These are phyloP conservation scores for Ceyx erithaca DNA, from an alignment of 2,797 vertebrate genomes.

Conservation along the genomic window DNA sequence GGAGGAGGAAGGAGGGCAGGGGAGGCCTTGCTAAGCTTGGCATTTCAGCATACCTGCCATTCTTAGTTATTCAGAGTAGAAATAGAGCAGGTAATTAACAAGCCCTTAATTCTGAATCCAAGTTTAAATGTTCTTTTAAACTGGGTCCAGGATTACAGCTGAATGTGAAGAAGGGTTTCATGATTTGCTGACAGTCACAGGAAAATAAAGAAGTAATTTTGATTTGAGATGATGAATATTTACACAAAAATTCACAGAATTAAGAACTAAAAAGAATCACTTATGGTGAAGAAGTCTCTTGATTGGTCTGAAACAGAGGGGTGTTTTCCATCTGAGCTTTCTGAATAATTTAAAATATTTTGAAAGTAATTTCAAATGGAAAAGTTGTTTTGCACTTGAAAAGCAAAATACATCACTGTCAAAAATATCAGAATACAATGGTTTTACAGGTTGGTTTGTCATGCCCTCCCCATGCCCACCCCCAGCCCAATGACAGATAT, in stretches of 20 bases:
- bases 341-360: background rate
- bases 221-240: background rate
- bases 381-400: background rate
- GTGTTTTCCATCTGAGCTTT: background rate
- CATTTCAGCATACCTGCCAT: background rate
- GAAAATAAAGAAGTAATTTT: conserved; percentile 5
- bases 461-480: rapidly evolving
- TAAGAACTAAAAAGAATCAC: background rate
- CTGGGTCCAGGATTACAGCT: background rate
- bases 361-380: background rate
- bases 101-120: background rate
- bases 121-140: conserved; percentile 7
- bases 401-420: background rate
- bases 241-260: conserved; percentile 10
- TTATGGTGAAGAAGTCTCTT: conserved; percentile 9
- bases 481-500: background rate
- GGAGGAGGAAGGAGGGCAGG: background rate
- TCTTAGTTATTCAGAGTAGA: background rate
- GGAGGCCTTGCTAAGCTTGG: background rate
- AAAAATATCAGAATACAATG: background rate
- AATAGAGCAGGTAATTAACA: background rate
- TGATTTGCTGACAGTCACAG: background rate
- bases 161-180: background rate
- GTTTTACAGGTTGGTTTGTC: background rate
- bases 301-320: background rate